Percentiles rank a stretch among this genome's conserved stretches.
Conservation (phyloP, 2,888 invertebrate species). For the Diplolepis rosae region DNA sequence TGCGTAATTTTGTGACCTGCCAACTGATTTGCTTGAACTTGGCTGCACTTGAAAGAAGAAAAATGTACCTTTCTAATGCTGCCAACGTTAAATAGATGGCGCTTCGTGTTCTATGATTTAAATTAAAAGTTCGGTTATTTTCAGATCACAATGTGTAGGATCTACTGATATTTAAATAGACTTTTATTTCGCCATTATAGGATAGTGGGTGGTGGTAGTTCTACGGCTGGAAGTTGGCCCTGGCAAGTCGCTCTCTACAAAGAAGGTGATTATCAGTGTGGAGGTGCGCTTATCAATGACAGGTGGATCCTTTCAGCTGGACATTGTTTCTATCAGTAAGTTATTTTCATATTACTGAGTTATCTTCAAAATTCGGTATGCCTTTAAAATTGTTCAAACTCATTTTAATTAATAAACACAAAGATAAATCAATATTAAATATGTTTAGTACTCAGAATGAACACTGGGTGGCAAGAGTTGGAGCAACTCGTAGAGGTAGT, state of each 20-base stretch:
- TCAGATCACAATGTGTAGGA: not conserved
- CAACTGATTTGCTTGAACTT: too few species aligned
- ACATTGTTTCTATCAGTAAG: constrained; percentile 88
- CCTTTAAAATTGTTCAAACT: not conserved
- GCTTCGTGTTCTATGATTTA: not conserved
- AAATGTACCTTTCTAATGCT: too few species aligned
- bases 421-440: not conserved
- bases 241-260: constrained; percentile 91
- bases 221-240: constrained; percentile 86
- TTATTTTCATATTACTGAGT: not conserved
- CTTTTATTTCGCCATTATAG: constrained; percentile 75
- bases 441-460: constrained; percentile 80
- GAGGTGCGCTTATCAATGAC: constrained; percentile 82
- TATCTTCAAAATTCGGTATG: not conserved
- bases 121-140: not conserved
- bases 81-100: not conserved
- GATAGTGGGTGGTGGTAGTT: constrained; percentile 87
- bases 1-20: too few species aligned
- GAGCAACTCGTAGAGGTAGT: constrained; percentile 83
- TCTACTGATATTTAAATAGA: constrained; percentile 37
- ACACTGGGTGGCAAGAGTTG: constrained; percentile 87
- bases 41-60: too few species aligned
- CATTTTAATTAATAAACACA: not conserved
- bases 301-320: constrained; percentile 87
- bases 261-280: constrained; percentile 90